Percentiles rank a stretch among this genome's conserved stretches.
phyloP scores from a whole-genome alignment of 2,113 vertebrate species.

The Oncorhynchus tshawytscha region DNA sequence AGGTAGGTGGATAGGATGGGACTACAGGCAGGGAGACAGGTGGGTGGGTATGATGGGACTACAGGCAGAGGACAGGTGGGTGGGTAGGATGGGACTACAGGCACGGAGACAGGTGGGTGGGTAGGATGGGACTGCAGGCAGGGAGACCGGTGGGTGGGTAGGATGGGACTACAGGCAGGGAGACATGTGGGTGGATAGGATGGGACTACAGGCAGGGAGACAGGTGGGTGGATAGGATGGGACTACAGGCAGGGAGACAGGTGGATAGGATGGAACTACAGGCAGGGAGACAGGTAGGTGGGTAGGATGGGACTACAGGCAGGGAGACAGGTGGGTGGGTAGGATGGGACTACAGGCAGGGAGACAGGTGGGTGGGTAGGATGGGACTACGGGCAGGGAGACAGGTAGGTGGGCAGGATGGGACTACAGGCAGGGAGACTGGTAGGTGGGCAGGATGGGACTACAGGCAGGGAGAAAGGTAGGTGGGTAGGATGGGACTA shows the following conservation, averaged over 20 bases:
- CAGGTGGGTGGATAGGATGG: not conserved
- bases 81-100: not conserved
- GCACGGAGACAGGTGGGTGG: slow-evolving; percentile 32
- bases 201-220: slow-evolving; percentile 22
- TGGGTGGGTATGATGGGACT: too few relatives aligned
- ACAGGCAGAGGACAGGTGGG: slow-evolving; percentile 16
- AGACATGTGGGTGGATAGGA: slow-evolving; percentile 1
- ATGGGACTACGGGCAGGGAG: slow-evolving; percentile 35
- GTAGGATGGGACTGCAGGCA: not conserved
- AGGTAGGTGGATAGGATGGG: not conserved
- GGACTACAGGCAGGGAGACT: slow-evolving; percentile 22
- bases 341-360: not conserved
- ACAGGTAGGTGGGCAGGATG: not conserved
- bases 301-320: not conserved
- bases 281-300: slow-evolving; percentile 19
- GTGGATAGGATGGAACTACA: not conserved
- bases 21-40: slow-evolving; percentile 37
- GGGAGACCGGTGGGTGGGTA: slow-evolving; percentile 14
- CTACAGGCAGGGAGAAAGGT: slow-evolving; percentile 35
- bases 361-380: slow-evolving; percentile 13
- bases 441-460: too few relatives aligned
- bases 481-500: not conserved
- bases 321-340: slow-evolving; percentile 27
- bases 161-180: slow-evolving; percentile 28
- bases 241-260: slow-evolving; percentile 36